Evolutionary conservation across 2,797 vertebrate genomes (phyloP).

Genomic region (Bufotes viridis): DNA sequence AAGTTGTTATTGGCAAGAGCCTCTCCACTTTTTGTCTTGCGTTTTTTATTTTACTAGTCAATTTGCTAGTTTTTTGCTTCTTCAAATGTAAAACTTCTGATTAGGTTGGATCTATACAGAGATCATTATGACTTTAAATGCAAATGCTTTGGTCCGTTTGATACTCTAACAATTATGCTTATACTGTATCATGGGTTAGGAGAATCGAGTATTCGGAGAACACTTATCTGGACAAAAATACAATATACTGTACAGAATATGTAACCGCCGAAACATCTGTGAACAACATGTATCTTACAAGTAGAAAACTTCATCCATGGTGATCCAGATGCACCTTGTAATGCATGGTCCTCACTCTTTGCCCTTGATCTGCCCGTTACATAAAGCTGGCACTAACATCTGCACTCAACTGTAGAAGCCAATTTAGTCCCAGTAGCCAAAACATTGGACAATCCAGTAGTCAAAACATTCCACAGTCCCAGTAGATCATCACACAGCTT

Average conservation of each 20-base stretch:
- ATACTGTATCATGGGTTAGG: too few species aligned
- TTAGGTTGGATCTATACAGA: too few species aligned
- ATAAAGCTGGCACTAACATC: neutral
- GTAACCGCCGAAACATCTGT: neutral
- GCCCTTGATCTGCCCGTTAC: neutral
- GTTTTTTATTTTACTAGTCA: too few species aligned
- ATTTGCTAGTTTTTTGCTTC: too few species aligned
- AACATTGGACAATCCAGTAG: constrained; percentile 11
- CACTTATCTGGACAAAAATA: neutral
- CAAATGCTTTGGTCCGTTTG: too few species aligned
- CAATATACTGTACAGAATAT: neutral
- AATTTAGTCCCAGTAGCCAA: constrained; percentile 18
- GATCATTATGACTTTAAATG: too few species aligned
- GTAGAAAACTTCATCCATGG: neutral
- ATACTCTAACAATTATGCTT: too few species aligned
- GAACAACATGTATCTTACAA: neutral
- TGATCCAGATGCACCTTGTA: neutral
- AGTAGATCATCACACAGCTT: neutral
- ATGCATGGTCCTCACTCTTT: neutral
- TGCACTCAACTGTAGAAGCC: neutral
- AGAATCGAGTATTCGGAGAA: too few species aligned
- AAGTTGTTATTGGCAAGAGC: too few species aligned
- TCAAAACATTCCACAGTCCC: constrained; percentile 21
- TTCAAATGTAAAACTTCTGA: too few species aligned
- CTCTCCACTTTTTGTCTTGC: too few species aligned